Conservation (phyloP, 1,140 invertebrate species). For the Drosophila lini region DNA sequence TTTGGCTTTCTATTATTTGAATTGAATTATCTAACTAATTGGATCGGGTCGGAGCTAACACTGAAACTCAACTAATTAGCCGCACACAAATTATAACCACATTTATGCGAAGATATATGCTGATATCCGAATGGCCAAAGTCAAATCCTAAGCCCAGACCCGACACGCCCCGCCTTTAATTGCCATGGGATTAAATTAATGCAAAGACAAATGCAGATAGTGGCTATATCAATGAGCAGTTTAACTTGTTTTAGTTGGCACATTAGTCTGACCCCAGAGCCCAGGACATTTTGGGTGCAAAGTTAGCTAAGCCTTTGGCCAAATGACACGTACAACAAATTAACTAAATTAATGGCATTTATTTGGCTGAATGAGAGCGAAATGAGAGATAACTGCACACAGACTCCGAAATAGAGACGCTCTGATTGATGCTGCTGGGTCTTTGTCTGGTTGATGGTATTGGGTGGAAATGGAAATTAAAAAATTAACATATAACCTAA, state of each 20-base stretch:
- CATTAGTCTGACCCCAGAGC: conserved; percentile 5
- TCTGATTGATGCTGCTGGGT: conserved; percentile 17
- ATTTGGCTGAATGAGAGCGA: conserved; percentile 30
- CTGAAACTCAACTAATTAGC: conserved; percentile 61
- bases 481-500: too few species aligned
- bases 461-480: background rate
- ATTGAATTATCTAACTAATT: conserved; percentile 70
- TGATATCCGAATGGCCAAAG: conserved; percentile 22
- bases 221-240: conserved; percentile 44
- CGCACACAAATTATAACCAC: conserved; percentile 57
- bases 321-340: conserved; percentile 58
- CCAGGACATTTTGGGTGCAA: conserved; percentile 13
- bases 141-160: conserved; percentile 5
- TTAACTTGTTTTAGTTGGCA: conserved; percentile 31
- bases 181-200: conserved; percentile 59
- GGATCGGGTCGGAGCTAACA: conserved; percentile 37
- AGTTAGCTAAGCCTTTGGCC: conserved; percentile 26
- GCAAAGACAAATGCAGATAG: conserved; percentile 59
- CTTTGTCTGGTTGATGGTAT: background rate
- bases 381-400: conserved; percentile 38
- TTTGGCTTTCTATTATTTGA: conserved; percentile 42
- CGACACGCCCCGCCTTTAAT: conserved; percentile 56
- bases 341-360: conserved; percentile 68
- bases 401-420: background rate
- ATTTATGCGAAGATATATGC: conserved; percentile 40